Conservation (phyloP, 2,113 vertebrate genomes). For the Electrona antarctica region DNA sequence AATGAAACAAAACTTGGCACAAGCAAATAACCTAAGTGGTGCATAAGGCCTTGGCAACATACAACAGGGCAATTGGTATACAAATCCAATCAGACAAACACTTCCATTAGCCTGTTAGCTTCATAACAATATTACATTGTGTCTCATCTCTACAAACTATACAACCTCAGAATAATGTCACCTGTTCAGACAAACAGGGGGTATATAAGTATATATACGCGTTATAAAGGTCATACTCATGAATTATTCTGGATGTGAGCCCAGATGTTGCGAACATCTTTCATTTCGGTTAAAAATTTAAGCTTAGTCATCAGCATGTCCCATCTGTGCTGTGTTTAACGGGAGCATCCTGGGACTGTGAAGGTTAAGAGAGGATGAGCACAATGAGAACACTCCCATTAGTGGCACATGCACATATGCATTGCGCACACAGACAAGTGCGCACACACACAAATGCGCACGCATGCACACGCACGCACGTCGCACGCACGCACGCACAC, state of each 20-base stretch:
- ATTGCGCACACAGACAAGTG: no score
- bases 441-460: no score
- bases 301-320: constrained; percentile 75
- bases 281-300: constrained; percentile 56
- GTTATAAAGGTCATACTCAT: constrained; percentile 65
- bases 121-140: neutral
- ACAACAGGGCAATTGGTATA: no score
- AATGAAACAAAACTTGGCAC: constrained; percentile 48
- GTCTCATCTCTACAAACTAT: neutral
- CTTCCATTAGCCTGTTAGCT: no score
- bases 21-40: neutral
- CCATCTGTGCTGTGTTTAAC: constrained; percentile 70
- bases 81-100: no score
- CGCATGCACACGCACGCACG: no score
- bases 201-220: constrained; percentile 9
- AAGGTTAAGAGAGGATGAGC: constrained; percentile 71
- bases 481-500: no score
- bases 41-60: no score
- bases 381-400: constrained; percentile 51
- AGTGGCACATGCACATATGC: constrained; percentile 14
- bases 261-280: constrained; percentile 73
- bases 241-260: constrained; percentile 61
- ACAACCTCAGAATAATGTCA: neutral
- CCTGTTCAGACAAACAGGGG: constrained; percentile 37
- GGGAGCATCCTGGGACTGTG: constrained; percentile 60